A percentile compares a stretch with the other conserved stretches of the same genome.
Conservation (phyloP, 2,113 vertebrate genomes). For the Engystomops pustulosus region DNA sequence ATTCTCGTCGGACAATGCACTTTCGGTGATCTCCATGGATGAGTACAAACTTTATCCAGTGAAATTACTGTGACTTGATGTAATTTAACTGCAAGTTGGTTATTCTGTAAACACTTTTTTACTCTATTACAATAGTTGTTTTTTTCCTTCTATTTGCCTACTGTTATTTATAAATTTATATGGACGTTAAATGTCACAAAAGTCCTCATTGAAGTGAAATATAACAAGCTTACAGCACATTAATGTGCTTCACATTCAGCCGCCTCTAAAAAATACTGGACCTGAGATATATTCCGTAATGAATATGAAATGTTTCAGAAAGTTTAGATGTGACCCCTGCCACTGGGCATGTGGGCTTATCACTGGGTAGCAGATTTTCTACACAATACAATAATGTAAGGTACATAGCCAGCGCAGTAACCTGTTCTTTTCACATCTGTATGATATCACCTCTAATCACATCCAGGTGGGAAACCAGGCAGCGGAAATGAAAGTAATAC, state of each 20-base stretch:
- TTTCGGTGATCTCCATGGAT: too few species aligned
- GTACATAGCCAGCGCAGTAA: not conserved
- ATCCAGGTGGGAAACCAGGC: not conserved
- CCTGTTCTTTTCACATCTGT: slow-evolving; percentile 21
- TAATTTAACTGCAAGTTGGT: not conserved
- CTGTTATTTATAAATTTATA: not conserved
- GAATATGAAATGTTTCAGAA: not conserved
- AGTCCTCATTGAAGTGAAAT: not conserved
- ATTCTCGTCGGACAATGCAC: too few species aligned
- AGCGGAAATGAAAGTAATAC: not conserved
- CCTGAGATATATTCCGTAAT: not conserved
- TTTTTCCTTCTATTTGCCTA: not conserved
- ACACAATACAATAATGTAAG: not conserved
- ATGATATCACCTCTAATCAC: not conserved
- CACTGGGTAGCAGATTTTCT: not conserved
- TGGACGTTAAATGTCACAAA: not conserved
- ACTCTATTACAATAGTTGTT: not conserved
- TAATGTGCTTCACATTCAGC: not conserved
- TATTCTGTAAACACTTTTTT: not conserved
- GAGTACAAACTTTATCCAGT: too few species aligned
- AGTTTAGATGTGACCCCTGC: not conserved
- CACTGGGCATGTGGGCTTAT: not conserved
- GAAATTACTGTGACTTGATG: not conserved
- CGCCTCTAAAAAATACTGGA: not conserved
- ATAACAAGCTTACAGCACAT: not conserved